Evolutionary conservation across 2,797 vertebrate species (phyloP), one percentile per base, ranked within the genome.

Genomic region (Phrynocephalus forsythii): DNA sequence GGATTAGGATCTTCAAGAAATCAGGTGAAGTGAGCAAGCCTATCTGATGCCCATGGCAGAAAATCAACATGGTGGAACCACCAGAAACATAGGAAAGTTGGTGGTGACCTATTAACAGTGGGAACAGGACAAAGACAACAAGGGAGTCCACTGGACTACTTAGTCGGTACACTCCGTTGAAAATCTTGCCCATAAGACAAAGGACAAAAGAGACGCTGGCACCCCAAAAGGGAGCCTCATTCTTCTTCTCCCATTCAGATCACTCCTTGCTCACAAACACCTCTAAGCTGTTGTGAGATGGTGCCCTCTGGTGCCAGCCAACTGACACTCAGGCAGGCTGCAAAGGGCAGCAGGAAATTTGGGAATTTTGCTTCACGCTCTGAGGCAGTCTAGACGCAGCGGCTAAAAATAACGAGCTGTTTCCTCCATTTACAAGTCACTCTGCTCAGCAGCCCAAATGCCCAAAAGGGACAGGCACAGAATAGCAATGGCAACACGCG

Each of bases 381-480:
- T 66, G 85, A 85, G 60, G 60, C 26, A 75, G 16, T 81, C 83
- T 52, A 85, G 82, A 75, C 83, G 56, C 63, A 52, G 83, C 2
- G 16, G 77, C 60, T 38, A 84, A 88, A 88, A 75, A 81, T 85
- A 80, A 76, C 20, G 4, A 76, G 68, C 38, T 22, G 71, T 68
- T 76, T 68, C 87, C 83, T 75, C 83, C 60, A 56, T 50, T 85
- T 80, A 69, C 30, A 33, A 76, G 30, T 73, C 69, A 52, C 8
- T 71, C 60, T 30, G 71, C 71, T 76, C 86, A 76, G 71, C 71
- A 52, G 67, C 56, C 63, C 50, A 20, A 76, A 88, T 60, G 60
- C 79, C 79, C 71, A 82, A 30, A 33, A 85, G 78, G 63, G 71
- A 87, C 60, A 82, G 48, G 80, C 20, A 30, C 79, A n/a, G 83